Base-by-base conservation (phyloP, 2,888 invertebrate genomes). In the Aricia artaxerxes region DNA sequence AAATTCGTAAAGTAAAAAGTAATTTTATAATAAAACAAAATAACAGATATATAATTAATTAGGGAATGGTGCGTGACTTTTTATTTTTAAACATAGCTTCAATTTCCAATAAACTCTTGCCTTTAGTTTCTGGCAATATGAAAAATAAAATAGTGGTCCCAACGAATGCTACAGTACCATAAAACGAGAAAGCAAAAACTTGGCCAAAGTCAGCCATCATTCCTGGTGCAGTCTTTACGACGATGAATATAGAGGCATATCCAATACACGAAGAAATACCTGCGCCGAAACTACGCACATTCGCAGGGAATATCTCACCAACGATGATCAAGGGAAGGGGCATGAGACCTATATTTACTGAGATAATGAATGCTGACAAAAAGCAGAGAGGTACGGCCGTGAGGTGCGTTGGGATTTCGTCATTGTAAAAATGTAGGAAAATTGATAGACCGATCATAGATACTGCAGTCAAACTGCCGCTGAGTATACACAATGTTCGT, bases 281-380 rank as follows among this genome's bases (percentile, higher is more conserved):
- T 35, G 76, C 76, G 7, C 76, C 76, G 1, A 76, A 76, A 57
- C 76, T 76, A 53, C 76, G 76, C 2, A 76, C 76, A 76, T 76
- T 76, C 0, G 76, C 76, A 7, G 76, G 76, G 13, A 76, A 76
- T 2, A 76, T 76, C 16, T 76, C 76, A 4, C 76, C 76, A 35
- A 76, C 53, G 4, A 76, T 76, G 35, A 76, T 76, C 35, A 76
- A 53, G 2, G 76, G 76, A 31, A 76, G 76, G 5, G 76, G 76
- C 76, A 76, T 76, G 6, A 76, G 76, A 53, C 76, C 76, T 24
- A 76, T 76, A 57, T 76, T 76, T 53, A 76, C 76, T 5, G 76
- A 53, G 31, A 76, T 76, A 35, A 76, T 76, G 16, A 76, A 76
- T 53, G 76, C 76, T 53, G 76, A 76, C 57, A 76, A 76, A 53